Evolutionary conservation across 2,888 invertebrate genomes (phyloP).

Genomic region (Thelaira solivaga): DNA sequence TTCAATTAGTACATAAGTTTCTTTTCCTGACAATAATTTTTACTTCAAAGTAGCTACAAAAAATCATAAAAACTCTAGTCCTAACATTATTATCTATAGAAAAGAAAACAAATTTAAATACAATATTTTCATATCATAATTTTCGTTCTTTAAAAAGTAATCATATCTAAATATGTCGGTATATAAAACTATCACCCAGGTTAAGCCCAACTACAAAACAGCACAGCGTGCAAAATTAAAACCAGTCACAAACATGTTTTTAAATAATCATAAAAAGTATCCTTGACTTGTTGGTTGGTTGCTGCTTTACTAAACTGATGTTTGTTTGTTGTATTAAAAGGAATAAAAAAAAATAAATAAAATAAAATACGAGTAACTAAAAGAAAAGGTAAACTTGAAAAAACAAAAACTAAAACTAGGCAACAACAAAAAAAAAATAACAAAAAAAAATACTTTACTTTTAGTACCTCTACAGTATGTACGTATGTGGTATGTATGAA

Average conservation of each 20-base stretch:
- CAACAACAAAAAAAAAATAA: conserved; percentile 7
- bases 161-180: too few species aligned
- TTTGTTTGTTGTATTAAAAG: conserved; percentile 4
- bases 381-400: conserved; percentile 50
- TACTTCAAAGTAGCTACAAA: background rate
- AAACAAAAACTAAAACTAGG: conserved; percentile 45
- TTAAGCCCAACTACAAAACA: too few species aligned
- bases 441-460: too few species aligned
- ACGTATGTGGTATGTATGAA: background rate
- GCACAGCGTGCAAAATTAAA: conserved; percentile 3
- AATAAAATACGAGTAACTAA: background rate
- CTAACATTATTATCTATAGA: too few species aligned
- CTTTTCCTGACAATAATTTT: background rate
- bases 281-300: conserved; percentile 56
- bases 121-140: too few species aligned
- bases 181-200: too few species aligned
- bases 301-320: conserved; percentile 33
- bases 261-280: conserved; percentile 52
- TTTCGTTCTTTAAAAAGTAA: too few species aligned
- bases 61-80: too few species aligned
- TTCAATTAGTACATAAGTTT: too few species aligned
- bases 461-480: background rate
- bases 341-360: background rate
- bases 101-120: too few species aligned
- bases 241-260: conserved; percentile 30